Conservation (phyloP, 2,113 vertebrate genomes). For the Cinclus cinclus region DNA sequence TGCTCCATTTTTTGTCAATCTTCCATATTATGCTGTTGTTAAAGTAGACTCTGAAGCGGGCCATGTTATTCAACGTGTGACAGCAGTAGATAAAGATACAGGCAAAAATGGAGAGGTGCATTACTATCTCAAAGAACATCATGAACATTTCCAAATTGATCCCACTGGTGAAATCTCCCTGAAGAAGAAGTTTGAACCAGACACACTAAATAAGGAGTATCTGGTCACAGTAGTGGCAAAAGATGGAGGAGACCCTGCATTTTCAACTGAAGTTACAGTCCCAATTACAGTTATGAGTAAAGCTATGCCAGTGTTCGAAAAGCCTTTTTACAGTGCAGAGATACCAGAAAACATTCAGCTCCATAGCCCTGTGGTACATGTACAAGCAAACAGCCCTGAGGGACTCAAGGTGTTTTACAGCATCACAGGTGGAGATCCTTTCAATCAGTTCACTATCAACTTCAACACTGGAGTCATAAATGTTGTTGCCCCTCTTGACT, state of each 20-base stretch:
- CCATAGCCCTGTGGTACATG: constrained; percentile 89
- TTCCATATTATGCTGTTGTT: constrained; percentile 91
- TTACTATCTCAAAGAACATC: constrained; percentile 86
- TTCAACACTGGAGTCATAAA: constrained; percentile 95
- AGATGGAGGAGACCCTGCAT: constrained; percentile 85
- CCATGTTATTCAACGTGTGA: constrained; percentile 83
- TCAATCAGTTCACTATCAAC: constrained; percentile 91
- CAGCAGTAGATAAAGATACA: constrained; percentile 87
- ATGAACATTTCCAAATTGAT: constrained; percentile 88
- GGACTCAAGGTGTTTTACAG: constrained; percentile 93
- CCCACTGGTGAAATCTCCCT: constrained; percentile 85
- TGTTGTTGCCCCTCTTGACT: constrained; percentile 87
- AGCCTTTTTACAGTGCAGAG: constrained; percentile 92
- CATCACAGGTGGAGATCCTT: constrained; percentile 92
- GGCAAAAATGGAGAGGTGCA: constrained; percentile 84
- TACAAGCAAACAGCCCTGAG: constrained; percentile 93
- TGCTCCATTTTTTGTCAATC: constrained; percentile 87
- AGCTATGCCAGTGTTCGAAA: constrained; percentile 95
- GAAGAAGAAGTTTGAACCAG: constrained; percentile 85
- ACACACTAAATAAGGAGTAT: constrained; percentile 87
- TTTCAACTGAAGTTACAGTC: constrained; percentile 85
- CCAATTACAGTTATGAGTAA: constrained; percentile 91
- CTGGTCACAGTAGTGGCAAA: constrained; percentile 83
- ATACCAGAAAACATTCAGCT: constrained; percentile 90
- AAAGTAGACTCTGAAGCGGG: constrained; percentile 87